phyloP scores from a whole-genome alignment of 2,888 invertebrate species.

The Drosophila yooni region DNA sequence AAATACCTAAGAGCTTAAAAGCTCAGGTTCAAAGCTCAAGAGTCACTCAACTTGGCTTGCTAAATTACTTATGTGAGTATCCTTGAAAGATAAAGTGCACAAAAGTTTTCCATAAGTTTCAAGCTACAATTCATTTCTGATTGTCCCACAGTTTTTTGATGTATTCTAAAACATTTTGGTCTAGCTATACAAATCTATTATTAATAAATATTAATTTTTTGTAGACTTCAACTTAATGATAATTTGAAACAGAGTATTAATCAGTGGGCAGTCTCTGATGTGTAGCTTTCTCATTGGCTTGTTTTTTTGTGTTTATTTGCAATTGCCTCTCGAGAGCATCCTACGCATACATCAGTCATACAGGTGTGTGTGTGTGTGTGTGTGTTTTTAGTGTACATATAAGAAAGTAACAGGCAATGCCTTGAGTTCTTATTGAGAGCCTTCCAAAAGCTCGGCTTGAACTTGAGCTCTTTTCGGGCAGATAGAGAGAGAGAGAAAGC shows the following conservation, averaged over 20 bases:
- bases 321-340: constrained; percentile 8
- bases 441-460: constrained; percentile 36
- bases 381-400: background rate
- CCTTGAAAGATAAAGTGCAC: background rate
- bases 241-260: background rate
- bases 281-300: background rate
- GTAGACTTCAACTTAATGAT: background rate
- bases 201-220: background rate
- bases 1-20: background rate
- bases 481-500: constrained; percentile 1
- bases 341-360: background rate
- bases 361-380: background rate
- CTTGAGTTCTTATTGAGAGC: background rate
- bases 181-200: too few relatives aligned
- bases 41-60: background rate
- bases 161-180: too few relatives aligned
- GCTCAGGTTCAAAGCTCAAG: background rate
- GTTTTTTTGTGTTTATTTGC: constrained; percentile 6
- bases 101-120: background rate
- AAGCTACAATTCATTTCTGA: background rate
- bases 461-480: constrained; percentile 7
- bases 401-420: background rate
- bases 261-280: background rate
- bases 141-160: background rate
- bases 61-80: background rate